phyloP scores from a whole-genome alignment of 2,113 vertebrate genomes.

The Euleptes europaea region DNA sequence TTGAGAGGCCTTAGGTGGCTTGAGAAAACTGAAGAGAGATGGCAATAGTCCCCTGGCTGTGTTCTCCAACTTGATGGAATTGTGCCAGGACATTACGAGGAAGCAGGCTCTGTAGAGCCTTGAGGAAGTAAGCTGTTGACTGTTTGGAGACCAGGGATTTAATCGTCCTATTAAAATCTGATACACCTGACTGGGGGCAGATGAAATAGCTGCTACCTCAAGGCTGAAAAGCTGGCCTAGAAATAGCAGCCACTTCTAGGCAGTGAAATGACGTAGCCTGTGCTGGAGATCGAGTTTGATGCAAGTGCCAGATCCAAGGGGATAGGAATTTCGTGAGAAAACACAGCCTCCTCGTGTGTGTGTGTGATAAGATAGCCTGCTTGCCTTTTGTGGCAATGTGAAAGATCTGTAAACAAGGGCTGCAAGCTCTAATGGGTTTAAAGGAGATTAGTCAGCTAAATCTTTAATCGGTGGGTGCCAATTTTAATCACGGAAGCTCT shows the following conservation, averaged over 20 bases:
- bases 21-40: not conserved
- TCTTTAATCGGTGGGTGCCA: not conserved
- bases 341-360: not conserved
- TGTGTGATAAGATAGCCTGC: too few relatives aligned
- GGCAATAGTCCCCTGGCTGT: not conserved
- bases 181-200: not conserved
- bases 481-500: not conserved
- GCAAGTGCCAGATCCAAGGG: not conserved
- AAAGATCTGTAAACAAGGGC: not conserved
- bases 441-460: not conserved
- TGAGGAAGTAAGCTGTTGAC: not conserved
- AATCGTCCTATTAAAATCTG: not conserved
- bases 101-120: not conserved
- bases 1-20: not conserved
- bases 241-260: not conserved
- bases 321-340: not conserved
- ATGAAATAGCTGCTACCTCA: constrained; percentile 5
- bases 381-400: not conserved
- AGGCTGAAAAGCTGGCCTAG: constrained; percentile 15
- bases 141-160: not conserved
- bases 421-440: not conserved
- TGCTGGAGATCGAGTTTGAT: not conserved
- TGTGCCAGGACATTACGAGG: not conserved
- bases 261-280: not conserved
- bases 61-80: not conserved